Percentiles rank a stretch among this genome's conserved stretches.
phyloP scores from a whole-genome alignment of 2,113 vertebrate genomes.

The Oryzias curvinotus region DNA sequence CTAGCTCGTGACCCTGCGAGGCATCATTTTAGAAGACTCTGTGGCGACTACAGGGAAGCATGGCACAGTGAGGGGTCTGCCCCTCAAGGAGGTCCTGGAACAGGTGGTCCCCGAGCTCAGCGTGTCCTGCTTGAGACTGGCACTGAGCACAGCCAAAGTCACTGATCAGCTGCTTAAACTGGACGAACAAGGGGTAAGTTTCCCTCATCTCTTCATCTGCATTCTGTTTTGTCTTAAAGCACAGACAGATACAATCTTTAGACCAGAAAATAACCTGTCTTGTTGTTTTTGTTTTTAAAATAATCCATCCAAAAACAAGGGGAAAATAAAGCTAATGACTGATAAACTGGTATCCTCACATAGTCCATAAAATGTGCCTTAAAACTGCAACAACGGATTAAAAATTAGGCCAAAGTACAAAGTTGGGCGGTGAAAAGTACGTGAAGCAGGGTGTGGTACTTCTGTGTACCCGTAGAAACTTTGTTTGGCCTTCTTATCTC shows the following conservation, averaged over 20 bases:
- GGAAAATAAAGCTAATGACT: too few relatives aligned
- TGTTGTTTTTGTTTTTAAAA: too few relatives aligned
- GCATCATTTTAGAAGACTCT: constrained; percentile 87
- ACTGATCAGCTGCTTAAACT: constrained; percentile 93
- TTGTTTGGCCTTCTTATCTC: constrained; percentile 46
- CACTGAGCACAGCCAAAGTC: constrained; percentile 84
- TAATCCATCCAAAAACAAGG: too few relatives aligned
- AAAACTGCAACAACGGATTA: constrained; percentile 12
- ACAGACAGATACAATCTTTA: background rate
- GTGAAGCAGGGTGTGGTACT: constrained; percentile 38
- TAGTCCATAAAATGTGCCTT: background rate
- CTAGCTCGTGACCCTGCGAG: constrained; percentile 88
- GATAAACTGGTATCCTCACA: background rate
- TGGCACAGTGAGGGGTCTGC: constrained; percentile 85
- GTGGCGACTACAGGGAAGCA: constrained; percentile 83
- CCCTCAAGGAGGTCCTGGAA: constrained; percentile 87
- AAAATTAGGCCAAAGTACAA: constrained; percentile 28
- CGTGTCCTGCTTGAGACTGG: constrained; percentile 84
- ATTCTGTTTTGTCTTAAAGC: background rate
- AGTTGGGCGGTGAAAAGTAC: constrained; percentile 20
- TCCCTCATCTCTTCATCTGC: background rate
- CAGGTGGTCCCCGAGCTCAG: constrained; percentile 87
- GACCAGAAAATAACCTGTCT: too few relatives aligned
- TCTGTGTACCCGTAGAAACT: constrained; percentile 42
- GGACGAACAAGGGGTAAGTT: constrained; percentile 91